Percentiles rank a stretch among this genome's conserved stretches.
Conservation (phyloP, 23 tunicate genomes). For the Styela plicata region DNA sequence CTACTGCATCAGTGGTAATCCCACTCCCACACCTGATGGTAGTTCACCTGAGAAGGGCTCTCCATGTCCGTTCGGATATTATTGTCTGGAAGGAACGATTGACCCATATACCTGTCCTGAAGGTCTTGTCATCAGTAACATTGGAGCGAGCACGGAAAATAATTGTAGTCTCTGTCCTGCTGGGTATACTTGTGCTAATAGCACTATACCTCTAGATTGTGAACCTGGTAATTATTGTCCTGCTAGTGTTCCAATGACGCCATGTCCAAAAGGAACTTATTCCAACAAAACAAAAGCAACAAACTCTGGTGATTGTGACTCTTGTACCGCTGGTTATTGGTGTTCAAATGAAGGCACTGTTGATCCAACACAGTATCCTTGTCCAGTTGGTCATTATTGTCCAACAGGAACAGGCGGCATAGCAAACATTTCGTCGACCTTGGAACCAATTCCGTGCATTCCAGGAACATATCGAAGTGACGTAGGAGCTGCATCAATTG, state of each 20-base stretch:
- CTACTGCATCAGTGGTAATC: constrained; percentile 79
- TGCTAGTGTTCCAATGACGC: constrained; percentile 38
- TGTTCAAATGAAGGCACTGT: constrained; percentile 76
- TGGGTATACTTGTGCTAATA: constrained; percentile 79
- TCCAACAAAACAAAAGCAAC: constrained; percentile 54
- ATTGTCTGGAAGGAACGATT: constrained; percentile 82
- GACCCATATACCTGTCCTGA: constrained; percentile 63
- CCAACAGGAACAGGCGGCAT: constrained; percentile 75
- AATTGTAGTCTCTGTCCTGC: constrained; percentile 82
- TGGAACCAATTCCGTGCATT: constrained; percentile 89
- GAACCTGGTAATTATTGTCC: constrained; percentile 86
- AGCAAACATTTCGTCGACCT: constrained; percentile 33
- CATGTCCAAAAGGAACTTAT: constrained; percentile 89
- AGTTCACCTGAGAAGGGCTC: constrained; percentile 42
- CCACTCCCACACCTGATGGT: constrained; percentile 86
- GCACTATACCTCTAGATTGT: constrained; percentile 68
- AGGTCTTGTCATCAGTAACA: constrained; percentile 61
- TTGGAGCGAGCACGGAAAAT: constrained; percentile 54
- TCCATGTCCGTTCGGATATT: constrained; percentile 83
- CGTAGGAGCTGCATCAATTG: constrained; percentile 31
- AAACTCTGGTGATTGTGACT: constrained; percentile 37
- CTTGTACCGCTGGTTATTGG: constrained; percentile 90
- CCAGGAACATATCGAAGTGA: constrained; percentile 78
- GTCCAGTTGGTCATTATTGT: constrained; percentile 97
- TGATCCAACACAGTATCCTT: constrained; percentile 62